A percentile compares a stretch with the other conserved stretches of the same genome.
These are phyloP conservation scores for Pardosa pseudoannulata DNA, from an alignment of 2,888 invertebrate genomes.

Conservation along the genomic window DNA sequence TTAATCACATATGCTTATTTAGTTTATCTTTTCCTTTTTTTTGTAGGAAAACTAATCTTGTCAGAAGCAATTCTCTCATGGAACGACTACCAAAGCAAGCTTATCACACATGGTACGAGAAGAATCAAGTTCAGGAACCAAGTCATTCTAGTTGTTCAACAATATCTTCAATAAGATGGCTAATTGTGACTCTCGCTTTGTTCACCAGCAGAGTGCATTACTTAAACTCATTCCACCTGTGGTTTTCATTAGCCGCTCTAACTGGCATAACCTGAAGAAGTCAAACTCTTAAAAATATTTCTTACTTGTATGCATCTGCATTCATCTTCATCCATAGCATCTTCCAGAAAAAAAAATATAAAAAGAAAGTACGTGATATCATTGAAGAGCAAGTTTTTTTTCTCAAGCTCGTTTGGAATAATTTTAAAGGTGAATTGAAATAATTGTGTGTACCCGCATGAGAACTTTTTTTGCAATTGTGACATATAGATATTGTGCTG, in stretches of 20 bases:
- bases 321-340: neutral
- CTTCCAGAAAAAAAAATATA: neutral
- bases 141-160: neutral
- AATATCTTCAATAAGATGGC: neutral
- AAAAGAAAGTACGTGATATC: neutral
- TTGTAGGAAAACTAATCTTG: constrained; percentile 22
- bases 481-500: neutral
- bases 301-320: neutral
- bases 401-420: too few species aligned
- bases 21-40: too few species aligned
- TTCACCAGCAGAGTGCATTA: neutral
- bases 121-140: constrained; percentile 29
- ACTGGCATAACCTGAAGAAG: constrained; percentile 25
- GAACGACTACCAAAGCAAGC: constrained; percentile 36
- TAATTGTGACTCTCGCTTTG: neutral
- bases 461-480: neutral
- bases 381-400: neutral
- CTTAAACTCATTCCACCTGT: neutral
- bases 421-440: too few species aligned
- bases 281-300: neutral
- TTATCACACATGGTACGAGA: constrained; percentile 35
- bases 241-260: neutral
- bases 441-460: too few species aligned
- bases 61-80: neutral
- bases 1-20: too few species aligned